These are phyloP conservation scores for Carpatolechia fugitivella DNA, from an alignment of 2,888 invertebrate genomes.

Conservation along the genomic window DNA sequence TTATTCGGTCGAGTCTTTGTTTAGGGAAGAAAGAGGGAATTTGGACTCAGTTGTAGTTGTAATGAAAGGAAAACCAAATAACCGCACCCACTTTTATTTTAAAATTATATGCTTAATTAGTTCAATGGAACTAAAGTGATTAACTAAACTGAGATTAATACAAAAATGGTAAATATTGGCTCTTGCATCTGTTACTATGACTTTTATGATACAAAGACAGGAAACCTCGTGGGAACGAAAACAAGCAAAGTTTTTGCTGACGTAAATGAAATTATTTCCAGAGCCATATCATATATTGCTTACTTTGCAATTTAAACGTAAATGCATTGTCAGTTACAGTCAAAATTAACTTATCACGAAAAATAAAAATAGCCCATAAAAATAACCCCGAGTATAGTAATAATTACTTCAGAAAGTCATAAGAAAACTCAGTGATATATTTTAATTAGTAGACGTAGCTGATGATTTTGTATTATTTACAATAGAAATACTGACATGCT, in stretches of 20 bases:
- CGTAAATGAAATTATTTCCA: slow-evolving; percentile 8
- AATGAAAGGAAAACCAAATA: too few relatives aligned
- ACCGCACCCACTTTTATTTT: too few relatives aligned
- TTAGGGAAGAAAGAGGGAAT: neutral
- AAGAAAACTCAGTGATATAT: neutral
- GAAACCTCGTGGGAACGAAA: neutral
- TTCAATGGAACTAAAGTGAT: too few relatives aligned
- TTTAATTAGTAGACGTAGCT: neutral
- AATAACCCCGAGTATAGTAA: neutral
- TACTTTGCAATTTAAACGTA: neutral
- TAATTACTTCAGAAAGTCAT: neutral
- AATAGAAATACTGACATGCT: slow-evolving; percentile 1
- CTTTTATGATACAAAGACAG: slow-evolving; percentile 3
- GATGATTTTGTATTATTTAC: neutral
- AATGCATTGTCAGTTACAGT: neutral
- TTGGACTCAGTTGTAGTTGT: neutral
- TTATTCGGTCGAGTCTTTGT: slow-evolving; percentile 1
- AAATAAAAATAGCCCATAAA: neutral
- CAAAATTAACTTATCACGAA: neutral
- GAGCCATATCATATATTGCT: neutral
- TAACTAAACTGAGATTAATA: too few relatives aligned
- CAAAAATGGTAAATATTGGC: slow-evolving; percentile 30
- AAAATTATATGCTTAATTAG: too few relatives aligned
- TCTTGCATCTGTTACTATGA: slow-evolving; percentile 13
- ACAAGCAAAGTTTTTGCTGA: slow-evolving; percentile 10